Evolutionary conservation across 2,888 invertebrate species (phyloP).

Genomic region (Drosophila quinaria): DNA sequence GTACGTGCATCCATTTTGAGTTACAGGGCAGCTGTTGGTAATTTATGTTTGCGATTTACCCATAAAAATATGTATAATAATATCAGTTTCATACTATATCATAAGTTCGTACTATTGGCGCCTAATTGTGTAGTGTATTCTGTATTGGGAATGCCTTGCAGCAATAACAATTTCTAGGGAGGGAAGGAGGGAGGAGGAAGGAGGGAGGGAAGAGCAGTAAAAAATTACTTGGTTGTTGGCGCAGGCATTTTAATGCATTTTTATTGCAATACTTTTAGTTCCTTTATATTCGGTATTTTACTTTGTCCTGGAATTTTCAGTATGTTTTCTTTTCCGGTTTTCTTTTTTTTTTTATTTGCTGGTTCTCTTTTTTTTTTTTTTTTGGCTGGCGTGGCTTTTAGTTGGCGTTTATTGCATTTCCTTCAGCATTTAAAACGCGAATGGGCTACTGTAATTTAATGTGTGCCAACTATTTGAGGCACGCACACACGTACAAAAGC

Average conservation of each 20-base stretch:
- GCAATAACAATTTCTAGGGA: not conserved
- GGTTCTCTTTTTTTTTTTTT: slow-evolving; percentile 17
- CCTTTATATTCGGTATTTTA: slow-evolving; percentile 63
- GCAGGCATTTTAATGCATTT: slow-evolving; percentile 74
- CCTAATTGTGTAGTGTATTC: slow-evolving; percentile 56
- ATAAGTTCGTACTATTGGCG: slow-evolving; percentile 32
- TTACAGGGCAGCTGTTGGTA: slow-evolving; percentile 51
- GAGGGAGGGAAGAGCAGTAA: slow-evolving; percentile 14
- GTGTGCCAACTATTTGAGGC: slow-evolving; percentile 64
- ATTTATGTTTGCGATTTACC: slow-evolving; percentile 65
- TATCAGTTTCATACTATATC: slow-evolving; percentile 25
- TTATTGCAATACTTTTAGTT: slow-evolving; percentile 68
- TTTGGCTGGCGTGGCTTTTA: slow-evolving; percentile 58
- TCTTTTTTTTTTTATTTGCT: slow-evolving; percentile 10
- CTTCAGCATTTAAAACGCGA: slow-evolving; percentile 69
- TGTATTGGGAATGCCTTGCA: slow-evolving; percentile 1
- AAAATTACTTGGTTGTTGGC: slow-evolving; percentile 43
- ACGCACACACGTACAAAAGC: slow-evolving; percentile 23
- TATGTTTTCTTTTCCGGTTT: slow-evolving; percentile 23
- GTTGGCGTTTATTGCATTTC: slow-evolving; percentile 75
- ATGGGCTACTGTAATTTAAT: slow-evolving; percentile 64
- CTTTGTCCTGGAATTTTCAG: slow-evolving; percentile 57
- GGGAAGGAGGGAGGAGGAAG: too few species aligned
- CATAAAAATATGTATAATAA: slow-evolving; percentile 59
- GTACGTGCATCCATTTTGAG: slow-evolving; percentile 58